Evolutionary conservation across 2,888 invertebrate species (phyloP).

Genomic region (Xestia c-nigrum): DNA sequence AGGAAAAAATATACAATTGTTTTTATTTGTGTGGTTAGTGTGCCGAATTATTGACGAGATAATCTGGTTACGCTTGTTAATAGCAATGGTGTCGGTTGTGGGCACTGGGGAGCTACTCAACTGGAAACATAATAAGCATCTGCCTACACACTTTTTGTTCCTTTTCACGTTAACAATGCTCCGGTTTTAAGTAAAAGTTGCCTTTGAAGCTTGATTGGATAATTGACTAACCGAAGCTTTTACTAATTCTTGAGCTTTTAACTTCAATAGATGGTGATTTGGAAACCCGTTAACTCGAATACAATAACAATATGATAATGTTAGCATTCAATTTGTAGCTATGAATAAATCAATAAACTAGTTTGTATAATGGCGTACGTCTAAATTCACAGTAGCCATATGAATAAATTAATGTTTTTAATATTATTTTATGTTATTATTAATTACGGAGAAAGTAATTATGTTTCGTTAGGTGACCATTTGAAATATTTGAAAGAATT

Average conservation of each 20-base stretch:
- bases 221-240: conserved; percentile 59
- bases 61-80: conserved; percentile 76
- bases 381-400: conserved; percentile 73
- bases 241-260: conserved; percentile 58
- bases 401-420: conserved; percentile 64
- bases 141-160: conserved; percentile 68
- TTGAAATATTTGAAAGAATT: conserved; percentile 50
- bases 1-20: conserved; percentile 84
- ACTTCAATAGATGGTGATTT: conserved; percentile 60
- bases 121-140: conserved; percentile 74
- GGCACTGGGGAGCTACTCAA: conserved; percentile 67
- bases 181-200: conserved; percentile 61
- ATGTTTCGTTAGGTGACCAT: conserved; percentile 46
- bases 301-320: conserved; percentile 70
- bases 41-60: conserved; percentile 74
- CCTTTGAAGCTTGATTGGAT: conserved; percentile 64
- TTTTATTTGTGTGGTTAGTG: conserved; percentile 84
- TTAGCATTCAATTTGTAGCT: conserved; percentile 72
- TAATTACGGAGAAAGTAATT: conserved; percentile 64
- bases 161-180: conserved; percentile 61
- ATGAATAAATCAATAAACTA: conserved; percentile 77
- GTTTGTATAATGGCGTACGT: conserved; percentile 68
- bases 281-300: conserved; percentile 53
- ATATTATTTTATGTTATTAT: conserved; percentile 66
- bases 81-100: conserved; percentile 72